Base-by-base conservation (phyloP, 2,113 vertebrate species). In the Platichthys stellatus region DNA sequence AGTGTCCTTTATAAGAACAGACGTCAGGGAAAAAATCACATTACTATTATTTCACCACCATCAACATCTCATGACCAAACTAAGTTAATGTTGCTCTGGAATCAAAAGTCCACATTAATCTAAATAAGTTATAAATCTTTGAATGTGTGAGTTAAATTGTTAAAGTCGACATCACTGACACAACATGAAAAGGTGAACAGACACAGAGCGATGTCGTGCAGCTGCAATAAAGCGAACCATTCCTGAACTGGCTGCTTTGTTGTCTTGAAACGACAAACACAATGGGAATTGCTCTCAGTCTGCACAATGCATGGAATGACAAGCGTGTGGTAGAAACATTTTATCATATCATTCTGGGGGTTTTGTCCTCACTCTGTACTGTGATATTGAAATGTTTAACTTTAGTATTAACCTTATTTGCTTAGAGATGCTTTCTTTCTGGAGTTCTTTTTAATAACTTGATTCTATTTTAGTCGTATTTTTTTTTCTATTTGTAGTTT, bases 161-260 rank as follows among this genome's bases (percentile, higher is more conserved):
- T 38, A 73, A 43, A 38, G 4, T 10, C 26, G 64, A 14, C 6
- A 54, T 64, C 12, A 58, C 74, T 78, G 61, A 70, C 20, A 68
- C 58, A 40, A 47, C 58, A 49, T 72, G 51, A 47, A 80, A 78
- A 76, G 66, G 51, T 28, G 9, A 24, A 80, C 21, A 70, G 59
- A 75, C 59, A 21, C 63, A 67, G 75, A 43, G 35, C 15, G 2
- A 3, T 1, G 21, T 43, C 20, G 74, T 81, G 74, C 82, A 58
- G 63, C 63, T 62, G 40, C 47, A 60, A 88, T 83, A 74, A 79
- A 84, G 79, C 2, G 12, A 43, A 43, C 40, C 40, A 3, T 91
- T 90, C 87, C 84, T 86, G 92, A 92, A 89, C 86, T 64, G 83
- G 72, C 85, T 84, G 82, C 66, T 89, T 92, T 91, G 85, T 90